These are phyloP conservation scores for Somateria mollissima DNA, from an alignment of 2,797 vertebrate species.

Conservation along the genomic window DNA sequence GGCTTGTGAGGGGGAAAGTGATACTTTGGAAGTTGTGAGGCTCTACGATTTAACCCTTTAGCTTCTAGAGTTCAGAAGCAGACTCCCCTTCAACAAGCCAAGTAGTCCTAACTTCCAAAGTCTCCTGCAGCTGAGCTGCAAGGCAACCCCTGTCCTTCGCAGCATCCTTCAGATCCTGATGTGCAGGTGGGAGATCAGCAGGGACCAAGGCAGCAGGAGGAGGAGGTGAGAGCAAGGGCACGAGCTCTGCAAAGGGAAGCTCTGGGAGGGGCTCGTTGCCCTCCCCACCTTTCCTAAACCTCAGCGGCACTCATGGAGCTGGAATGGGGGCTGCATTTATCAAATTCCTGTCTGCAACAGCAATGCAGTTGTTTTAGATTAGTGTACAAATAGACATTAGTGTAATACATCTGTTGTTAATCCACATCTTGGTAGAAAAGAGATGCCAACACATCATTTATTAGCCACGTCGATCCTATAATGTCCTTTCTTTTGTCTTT, in stretches of 20 bases:
- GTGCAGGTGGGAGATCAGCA: background rate
- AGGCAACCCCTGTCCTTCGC: background rate
- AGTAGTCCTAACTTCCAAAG: background rate
- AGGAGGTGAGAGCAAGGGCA: background rate
- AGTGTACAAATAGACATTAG: constrained; percentile 82
- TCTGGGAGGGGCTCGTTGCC: background rate
- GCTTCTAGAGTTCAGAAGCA: background rate
- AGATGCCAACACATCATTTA: constrained; percentile 84
- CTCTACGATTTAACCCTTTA: constrained; percentile 8
- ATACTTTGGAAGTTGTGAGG: constrained; percentile 1
- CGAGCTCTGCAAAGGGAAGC: background rate
- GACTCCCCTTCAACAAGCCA: background rate
- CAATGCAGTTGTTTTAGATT: constrained; percentile 81
- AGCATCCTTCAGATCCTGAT: background rate
- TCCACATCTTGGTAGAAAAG: constrained; percentile 78
- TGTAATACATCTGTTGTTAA: constrained; percentile 85
- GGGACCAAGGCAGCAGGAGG: background rate
- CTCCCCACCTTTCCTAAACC: constrained; percentile 38
- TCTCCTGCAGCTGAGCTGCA: background rate
- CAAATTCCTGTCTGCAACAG: constrained; percentile 79
- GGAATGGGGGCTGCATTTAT: constrained; percentile 67
- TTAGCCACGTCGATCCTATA: constrained; percentile 80
- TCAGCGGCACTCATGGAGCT: constrained; percentile 35
- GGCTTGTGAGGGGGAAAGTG: constrained; percentile 20
- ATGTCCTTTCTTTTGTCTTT: constrained; percentile 76